phyloP scores from a whole-genome alignment of 2,888 invertebrate species.

The Crepidodera aurea region DNA sequence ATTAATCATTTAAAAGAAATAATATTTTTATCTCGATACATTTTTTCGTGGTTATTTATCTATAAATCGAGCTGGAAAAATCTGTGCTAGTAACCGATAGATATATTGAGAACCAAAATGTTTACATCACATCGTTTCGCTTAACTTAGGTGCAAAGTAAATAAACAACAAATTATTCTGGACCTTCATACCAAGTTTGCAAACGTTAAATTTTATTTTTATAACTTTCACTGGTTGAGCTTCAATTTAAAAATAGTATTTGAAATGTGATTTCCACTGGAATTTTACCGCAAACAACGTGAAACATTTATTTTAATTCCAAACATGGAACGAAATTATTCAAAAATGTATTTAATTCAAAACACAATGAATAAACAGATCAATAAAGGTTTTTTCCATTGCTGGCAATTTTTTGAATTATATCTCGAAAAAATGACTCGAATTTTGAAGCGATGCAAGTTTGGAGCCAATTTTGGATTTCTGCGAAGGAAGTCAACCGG shows the following conservation, averaged over 20 bases:
- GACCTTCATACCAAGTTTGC: background rate
- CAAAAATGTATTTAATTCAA: no score
- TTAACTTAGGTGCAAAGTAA: constrained; percentile 2
- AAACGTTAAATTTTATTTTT: background rate
- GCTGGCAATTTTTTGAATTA: no score
- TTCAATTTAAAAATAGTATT: background rate
- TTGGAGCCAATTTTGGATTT: no score
- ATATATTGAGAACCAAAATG: background rate
- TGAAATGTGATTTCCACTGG: background rate
- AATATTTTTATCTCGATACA: background rate
- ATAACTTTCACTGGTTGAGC: background rate
- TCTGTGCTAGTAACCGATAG: background rate
- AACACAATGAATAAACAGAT: no score
- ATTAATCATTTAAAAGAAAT: background rate
- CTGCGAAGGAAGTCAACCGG: no score
- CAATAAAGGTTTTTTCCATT: no score
- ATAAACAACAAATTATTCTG: constrained; percentile 3
- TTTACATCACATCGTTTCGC: background rate
- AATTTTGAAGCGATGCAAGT: no score
- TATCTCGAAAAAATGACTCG: no score
- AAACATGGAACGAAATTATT: no score
- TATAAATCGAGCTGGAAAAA: background rate
- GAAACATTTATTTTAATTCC: no score
- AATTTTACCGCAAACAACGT: background rate
- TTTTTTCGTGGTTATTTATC: background rate